These are phyloP conservation scores for Leptopilina myrica DNA, from an alignment of 2,888 invertebrate genomes.

Conservation along the genomic window DNA sequence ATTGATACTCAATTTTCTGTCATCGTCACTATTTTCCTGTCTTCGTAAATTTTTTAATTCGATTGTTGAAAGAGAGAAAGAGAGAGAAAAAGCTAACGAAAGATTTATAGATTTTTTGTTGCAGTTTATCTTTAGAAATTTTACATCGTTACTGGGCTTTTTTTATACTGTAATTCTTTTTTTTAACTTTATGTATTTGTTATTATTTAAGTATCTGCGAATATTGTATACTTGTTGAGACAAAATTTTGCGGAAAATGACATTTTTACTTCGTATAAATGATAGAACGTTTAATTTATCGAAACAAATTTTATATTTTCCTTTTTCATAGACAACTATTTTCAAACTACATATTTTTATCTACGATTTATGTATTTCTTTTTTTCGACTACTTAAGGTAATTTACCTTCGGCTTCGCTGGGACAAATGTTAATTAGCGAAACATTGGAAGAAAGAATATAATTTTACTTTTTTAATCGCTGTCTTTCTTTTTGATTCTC, in stretches of 20 bases:
- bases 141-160: constrained; percentile 43
- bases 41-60: constrained; percentile 28
- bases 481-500: not conserved
- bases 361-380: not conserved
- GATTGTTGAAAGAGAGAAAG: constrained; percentile 43
- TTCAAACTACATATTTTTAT: constrained; percentile 10
- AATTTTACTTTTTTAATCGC: too few species aligned
- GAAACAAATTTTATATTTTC: not conserved
- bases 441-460: too few species aligned
- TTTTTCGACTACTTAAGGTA: too few species aligned
- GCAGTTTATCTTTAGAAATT: constrained; percentile 29
- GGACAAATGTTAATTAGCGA: too few species aligned
- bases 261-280: not conserved
- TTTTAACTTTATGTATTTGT: constrained; percentile 49
- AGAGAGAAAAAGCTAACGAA: constrained; percentile 36
- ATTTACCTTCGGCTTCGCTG: too few species aligned
- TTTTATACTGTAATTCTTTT: constrained; percentile 51
- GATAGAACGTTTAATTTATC: not conserved
- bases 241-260: constrained; percentile 6
- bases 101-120: constrained; percentile 42
- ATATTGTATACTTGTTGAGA: constrained; percentile 3
- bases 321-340: constrained; percentile 11
- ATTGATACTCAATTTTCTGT: not conserved
- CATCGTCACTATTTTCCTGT: too few species aligned
- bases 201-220: constrained; percentile 7